These are phyloP conservation scores for Eretmocerus hayati DNA, from an alignment of 2,888 invertebrate genomes.

Conservation along the genomic window DNA sequence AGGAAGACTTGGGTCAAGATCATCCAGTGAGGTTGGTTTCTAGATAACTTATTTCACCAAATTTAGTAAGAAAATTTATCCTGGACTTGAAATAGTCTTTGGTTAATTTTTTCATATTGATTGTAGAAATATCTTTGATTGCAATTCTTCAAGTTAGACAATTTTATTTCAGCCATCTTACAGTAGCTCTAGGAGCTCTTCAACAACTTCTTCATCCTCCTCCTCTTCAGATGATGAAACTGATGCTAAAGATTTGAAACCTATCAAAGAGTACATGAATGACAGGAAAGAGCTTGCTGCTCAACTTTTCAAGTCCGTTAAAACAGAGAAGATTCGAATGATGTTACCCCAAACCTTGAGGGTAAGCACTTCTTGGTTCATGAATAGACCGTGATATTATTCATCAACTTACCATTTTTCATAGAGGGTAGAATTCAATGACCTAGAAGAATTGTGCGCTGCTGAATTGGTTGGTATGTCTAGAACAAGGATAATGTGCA, in stretches of 20 bases:
- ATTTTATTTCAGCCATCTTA: constrained; percentile 21
- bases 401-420: neutral
- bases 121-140: too few species aligned
- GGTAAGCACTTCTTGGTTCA: too few species aligned
- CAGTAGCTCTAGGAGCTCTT: constrained; percentile 24
- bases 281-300: constrained; percentile 38
- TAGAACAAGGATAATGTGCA: constrained; percentile 36
- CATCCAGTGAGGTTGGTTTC: constrained; percentile 19
- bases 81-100: too few species aligned
- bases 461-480: constrained; percentile 44
- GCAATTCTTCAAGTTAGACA: neutral
- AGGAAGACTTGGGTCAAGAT: too few species aligned
- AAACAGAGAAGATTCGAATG: constrained; percentile 41
- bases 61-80: too few species aligned
- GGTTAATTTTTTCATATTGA: too few species aligned
- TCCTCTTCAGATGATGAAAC: constrained; percentile 39
- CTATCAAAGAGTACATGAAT: constrained; percentile 41
- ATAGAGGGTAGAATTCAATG: constrained; percentile 39
- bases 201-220: constrained; percentile 47
- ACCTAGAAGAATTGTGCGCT: constrained; percentile 41
- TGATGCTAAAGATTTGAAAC: constrained; percentile 37
- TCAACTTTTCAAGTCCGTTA: constrained; percentile 43
- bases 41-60: neutral
- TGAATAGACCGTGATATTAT: neutral
- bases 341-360: constrained; percentile 43